phyloP scores from a whole-genome alignment of 1,140 invertebrate species.

The Neodiprion fabricii region DNA sequence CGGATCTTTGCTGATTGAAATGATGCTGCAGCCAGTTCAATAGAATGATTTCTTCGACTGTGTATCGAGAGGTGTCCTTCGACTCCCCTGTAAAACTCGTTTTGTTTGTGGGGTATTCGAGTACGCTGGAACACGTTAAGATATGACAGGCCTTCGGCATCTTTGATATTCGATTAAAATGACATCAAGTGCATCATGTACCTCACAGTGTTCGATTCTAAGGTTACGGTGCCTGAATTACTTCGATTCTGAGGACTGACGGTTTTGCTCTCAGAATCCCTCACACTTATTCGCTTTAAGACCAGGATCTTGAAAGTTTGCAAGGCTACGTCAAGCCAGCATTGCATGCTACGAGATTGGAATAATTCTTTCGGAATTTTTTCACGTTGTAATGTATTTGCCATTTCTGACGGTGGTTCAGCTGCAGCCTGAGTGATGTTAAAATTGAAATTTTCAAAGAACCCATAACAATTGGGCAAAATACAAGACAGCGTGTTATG shows the following conservation, averaged over 20 bases:
- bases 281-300: constrained; percentile 23
- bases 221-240: not conserved
- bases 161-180: not conserved
- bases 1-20: constrained; percentile 29
- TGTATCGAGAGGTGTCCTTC: too few species aligned
- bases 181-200: not conserved
- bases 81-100: not conserved
- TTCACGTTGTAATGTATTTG: not conserved
- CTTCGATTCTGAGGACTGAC: not conserved
- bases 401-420: constrained; percentile 3
- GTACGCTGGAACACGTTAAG: constrained; percentile 4
- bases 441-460: not conserved
- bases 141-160: not conserved
- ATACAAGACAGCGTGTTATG: too few species aligned
- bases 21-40: constrained; percentile 38
- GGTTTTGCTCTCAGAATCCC: not conserved
- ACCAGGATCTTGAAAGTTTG: constrained; percentile 52
- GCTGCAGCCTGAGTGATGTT: constrained; percentile 16
- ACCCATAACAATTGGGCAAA: too few species aligned
- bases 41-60: constrained; percentile 28
- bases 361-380: constrained; percentile 30
- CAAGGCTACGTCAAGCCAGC: constrained; percentile 55
- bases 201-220: not conserved
- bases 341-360: constrained; percentile 45
- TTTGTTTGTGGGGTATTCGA: not conserved